Conservation (phyloP, 2,113 vertebrate species). For the crab-eating macaque (Macaca fascicularis) region DNA sequence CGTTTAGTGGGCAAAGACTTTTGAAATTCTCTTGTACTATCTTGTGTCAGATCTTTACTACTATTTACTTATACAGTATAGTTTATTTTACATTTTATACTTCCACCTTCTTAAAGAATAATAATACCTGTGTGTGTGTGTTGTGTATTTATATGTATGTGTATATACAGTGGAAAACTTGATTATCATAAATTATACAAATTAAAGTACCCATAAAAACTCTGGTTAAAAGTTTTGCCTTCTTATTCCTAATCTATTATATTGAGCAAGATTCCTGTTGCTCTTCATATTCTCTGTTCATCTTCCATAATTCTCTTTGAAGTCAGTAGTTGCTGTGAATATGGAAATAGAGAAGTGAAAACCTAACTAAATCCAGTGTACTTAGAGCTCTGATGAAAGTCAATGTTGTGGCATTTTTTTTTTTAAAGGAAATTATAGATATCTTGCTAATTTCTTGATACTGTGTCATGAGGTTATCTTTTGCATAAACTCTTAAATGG, state of each 20-base stretch:
- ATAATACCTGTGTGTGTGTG: background rate
- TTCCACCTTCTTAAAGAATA: background rate
- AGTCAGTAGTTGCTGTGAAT: background rate
- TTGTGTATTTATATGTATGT: background rate
- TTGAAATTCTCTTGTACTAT: background rate
- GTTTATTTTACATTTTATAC: background rate
- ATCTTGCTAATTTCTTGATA: background rate
- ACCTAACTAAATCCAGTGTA: background rate
- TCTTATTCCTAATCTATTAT: background rate
- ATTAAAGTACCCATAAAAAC: background rate
- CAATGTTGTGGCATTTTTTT: background rate
- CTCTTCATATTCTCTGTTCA: background rate
- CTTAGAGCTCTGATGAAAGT: background rate
- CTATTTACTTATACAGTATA: background rate
- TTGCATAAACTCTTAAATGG: background rate
- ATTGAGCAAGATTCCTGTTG: constrained; percentile 6
- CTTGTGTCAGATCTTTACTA: background rate
- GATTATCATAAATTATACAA: background rate
- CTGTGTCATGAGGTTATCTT: background rate
- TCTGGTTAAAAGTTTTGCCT: background rate
- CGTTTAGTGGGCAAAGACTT: background rate
- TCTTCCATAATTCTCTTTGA: constrained; percentile 10
- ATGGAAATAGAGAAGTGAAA: background rate
- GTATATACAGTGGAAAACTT: background rate
- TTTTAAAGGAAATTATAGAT: background rate